A percentile compares a stretch with the other conserved stretches of the same genome.
These are phyloP conservation scores for Nomada fabriciana DNA, from an alignment of 2,888 invertebrate species.

Conservation along the genomic window DNA sequence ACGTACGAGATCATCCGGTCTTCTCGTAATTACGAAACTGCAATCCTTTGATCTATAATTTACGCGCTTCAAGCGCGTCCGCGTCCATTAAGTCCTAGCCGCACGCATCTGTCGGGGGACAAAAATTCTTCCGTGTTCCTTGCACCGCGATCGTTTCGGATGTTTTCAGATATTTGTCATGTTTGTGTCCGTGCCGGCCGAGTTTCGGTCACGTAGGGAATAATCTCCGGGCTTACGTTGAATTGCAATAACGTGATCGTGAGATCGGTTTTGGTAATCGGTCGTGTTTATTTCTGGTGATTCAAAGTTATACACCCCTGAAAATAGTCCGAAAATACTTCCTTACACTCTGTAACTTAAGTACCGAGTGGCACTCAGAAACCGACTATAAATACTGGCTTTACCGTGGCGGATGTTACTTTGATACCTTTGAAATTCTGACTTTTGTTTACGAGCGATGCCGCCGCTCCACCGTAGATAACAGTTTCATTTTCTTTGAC, in stretches of 20 bases:
- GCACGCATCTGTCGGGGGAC: conserved; percentile 5
- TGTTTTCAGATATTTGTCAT: neutral
- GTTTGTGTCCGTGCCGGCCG: rapidly evolving
- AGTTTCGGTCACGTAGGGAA: no score
- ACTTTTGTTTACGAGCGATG: conserved; percentile 56
- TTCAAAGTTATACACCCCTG: conserved; percentile 39
- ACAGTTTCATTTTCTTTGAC: conserved; percentile 50
- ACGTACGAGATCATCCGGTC: conserved; percentile 38
- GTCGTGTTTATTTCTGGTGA: conserved; percentile 34
- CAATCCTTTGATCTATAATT: conserved; percentile 37
- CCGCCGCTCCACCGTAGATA: conserved; percentile 41
- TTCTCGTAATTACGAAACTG: conserved; percentile 26
- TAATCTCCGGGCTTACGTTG: neutral
- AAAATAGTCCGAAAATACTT: conserved; percentile 58
- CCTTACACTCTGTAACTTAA: conserved; percentile 51
- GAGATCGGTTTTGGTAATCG: conserved; percentile 16
- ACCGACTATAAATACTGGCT: conserved; percentile 56
- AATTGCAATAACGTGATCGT: neutral
- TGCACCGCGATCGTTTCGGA: no score
- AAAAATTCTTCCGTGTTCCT: neutral
- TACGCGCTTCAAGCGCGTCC: conserved; percentile 13
- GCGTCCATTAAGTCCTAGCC: conserved; percentile 21
- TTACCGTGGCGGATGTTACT: conserved; percentile 52
- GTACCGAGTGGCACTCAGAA: conserved; percentile 55
- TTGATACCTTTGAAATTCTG: conserved; percentile 57